Percentiles rank a stretch among this genome's conserved stretches.
phyloP scores from a whole-genome alignment of 2,888 invertebrate genomes.

The Blomia tropicalis region DNA sequence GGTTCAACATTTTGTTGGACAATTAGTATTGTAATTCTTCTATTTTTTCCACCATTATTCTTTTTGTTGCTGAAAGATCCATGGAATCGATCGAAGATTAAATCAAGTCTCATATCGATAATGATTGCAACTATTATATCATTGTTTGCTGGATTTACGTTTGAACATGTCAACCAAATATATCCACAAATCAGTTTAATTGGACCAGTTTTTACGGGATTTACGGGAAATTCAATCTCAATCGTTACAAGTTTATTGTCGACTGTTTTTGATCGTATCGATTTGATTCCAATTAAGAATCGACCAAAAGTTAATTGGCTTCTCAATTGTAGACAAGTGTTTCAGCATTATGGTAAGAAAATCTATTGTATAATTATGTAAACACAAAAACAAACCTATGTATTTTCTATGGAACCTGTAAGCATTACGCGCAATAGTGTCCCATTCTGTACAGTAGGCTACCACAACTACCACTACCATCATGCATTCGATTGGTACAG shows the following conservation, averaged over 20 bases:
- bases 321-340: neutral
- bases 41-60: neutral
- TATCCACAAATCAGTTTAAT: neutral
- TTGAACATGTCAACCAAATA: neutral
- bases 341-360: conserved; percentile 4
- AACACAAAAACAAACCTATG: too few species aligned
- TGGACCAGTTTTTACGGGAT: neutral
- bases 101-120: neutral
- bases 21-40: neutral
- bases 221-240: neutral
- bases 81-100: neutral
- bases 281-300: neutral
- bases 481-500: too few species aligned
- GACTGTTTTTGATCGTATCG: neutral
- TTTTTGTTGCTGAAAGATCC: neutral
- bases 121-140: neutral
- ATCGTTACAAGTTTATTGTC: neutral
- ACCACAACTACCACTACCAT: too few species aligned
- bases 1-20: neutral
- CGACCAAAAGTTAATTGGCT: neutral
- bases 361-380: neutral
- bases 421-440: too few species aligned
- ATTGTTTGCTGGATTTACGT: neutral
- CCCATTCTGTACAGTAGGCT: too few species aligned
- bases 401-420: too few species aligned